phyloP scores from a whole-genome alignment of 2,113 vertebrate genomes.

The Rutilus rutilus region DNA sequence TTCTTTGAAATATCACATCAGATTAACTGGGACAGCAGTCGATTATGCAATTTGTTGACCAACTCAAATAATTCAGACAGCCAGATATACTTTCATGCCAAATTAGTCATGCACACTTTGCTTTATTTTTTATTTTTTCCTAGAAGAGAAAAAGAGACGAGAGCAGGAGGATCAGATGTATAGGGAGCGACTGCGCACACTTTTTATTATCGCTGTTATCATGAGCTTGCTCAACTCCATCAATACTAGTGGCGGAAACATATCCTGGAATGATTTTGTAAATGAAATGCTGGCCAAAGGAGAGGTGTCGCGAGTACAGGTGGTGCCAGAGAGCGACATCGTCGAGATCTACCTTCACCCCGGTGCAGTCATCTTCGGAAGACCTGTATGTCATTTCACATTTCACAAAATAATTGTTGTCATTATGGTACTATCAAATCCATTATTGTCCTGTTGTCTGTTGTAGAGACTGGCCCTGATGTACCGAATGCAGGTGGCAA shows the following conservation, averaged over 20 bases:
- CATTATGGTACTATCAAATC: neutral
- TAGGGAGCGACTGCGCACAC: conserved; percentile 82
- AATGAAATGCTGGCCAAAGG: conserved; percentile 97
- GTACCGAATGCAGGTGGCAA: conserved; percentile 95
- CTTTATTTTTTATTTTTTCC: neutral
- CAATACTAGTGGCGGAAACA: conserved; percentile 79
- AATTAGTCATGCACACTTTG: neutral
- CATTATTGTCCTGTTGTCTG: neutral
- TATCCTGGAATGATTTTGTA: conserved; percentile 97
- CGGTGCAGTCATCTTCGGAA: conserved; percentile 89
- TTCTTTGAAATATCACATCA: neutral
- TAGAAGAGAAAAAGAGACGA: conserved; percentile 86
- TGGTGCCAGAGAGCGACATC: conserved; percentile 90
- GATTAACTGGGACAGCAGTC: neutral
- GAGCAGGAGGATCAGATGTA: conserved; percentile 89
- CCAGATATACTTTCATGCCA: neutral
- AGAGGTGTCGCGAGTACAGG: conserved; percentile 91
- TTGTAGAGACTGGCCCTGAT: conserved; percentile 82
- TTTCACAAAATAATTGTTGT: neutral
- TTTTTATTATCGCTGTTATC: conserved; percentile 83
- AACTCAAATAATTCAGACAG: neutral
- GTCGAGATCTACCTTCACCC: conserved; percentile 92
- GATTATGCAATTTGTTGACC: neutral
- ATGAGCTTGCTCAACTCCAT: conserved; percentile 82
- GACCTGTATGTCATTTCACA: conserved; percentile 78